These are phyloP conservation scores for Tenebrio molitor DNA, from an alignment of 1,140 invertebrate species.

Conservation along the genomic window DNA sequence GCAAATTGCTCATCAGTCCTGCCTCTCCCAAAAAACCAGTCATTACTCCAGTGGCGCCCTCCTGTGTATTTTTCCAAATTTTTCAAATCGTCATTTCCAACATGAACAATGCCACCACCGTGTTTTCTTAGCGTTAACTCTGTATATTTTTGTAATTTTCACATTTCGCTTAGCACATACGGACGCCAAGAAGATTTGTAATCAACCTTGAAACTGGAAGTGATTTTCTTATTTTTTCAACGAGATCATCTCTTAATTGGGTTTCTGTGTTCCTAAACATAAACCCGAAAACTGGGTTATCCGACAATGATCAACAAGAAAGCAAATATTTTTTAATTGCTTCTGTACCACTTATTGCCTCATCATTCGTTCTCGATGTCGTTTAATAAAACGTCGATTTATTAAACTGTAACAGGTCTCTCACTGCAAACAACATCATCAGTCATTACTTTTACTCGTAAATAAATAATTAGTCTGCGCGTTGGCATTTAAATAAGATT, in stretches of 20 bases:
- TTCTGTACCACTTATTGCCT: not conserved
- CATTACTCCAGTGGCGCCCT: not conserved
- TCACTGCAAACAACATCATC: not conserved
- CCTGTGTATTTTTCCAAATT: not conserved
- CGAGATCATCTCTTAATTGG: not conserved
- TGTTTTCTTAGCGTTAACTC: no score
- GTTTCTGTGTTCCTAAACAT: slow-evolving; percentile 19
- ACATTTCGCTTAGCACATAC: no score
- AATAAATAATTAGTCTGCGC: not conserved
- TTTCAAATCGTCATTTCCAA: not conserved
- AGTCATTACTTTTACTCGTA: slow-evolving; percentile 17
- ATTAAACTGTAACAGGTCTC: not conserved
- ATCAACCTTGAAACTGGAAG: slow-evolving; percentile 4
- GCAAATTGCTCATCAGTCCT: slow-evolving; percentile 3
- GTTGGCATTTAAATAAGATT: no score
- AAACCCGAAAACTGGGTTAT: slow-evolving; percentile 18
- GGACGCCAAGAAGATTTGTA: no score
- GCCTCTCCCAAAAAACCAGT: not conserved
- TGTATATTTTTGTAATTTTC: no score
- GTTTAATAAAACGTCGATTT: not conserved
- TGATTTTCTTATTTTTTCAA: not conserved
- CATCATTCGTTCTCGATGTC: slow-evolving; percentile 18
- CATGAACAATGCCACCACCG: no score
- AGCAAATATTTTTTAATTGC: slow-evolving; percentile 28
- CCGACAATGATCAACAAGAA: slow-evolving; percentile 22